phyloP scores from a whole-genome alignment of 2,888 invertebrate species.

The Caradrina kadenii region DNA sequence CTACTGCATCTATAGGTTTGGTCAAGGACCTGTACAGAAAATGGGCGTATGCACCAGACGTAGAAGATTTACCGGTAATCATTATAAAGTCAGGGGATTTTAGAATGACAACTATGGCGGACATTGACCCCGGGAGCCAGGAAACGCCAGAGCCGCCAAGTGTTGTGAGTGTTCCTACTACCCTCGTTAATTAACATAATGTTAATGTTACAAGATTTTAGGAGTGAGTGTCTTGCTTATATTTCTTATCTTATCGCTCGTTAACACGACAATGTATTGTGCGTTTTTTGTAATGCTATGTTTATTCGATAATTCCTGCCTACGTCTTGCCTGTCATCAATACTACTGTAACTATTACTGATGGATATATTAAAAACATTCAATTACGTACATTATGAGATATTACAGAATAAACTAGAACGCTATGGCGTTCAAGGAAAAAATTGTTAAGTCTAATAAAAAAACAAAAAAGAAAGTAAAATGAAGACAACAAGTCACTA shows the following conservation, averaged over 20 bases:
- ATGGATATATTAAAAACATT: no score
- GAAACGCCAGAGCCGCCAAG: conserved; percentile 57
- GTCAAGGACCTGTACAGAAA: conserved; percentile 77
- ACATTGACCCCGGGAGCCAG: conserved; percentile 60
- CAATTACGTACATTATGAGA: no score
- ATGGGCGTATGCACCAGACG: conserved; percentile 79
- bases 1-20: conserved; percentile 2
- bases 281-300: no score
- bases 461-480: no score
- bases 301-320: no score
- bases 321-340: no score
- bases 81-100: conserved; percentile 66
- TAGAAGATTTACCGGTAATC: conserved; percentile 78
- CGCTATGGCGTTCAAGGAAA: no score
- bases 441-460: no score
- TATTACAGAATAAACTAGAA: no score
- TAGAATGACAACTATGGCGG: conserved; percentile 71
- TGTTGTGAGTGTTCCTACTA: conserved; percentile 65
- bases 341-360: no score
- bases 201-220: not conserved
- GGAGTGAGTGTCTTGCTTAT: conserved; percentile 24
- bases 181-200: conserved; percentile 53
- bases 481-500: no score
- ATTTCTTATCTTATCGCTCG: not conserved
- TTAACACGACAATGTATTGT: no score